Conservation (phyloP, 2,113 vertebrate species). For the Atlantisia rogersi region DNA sequence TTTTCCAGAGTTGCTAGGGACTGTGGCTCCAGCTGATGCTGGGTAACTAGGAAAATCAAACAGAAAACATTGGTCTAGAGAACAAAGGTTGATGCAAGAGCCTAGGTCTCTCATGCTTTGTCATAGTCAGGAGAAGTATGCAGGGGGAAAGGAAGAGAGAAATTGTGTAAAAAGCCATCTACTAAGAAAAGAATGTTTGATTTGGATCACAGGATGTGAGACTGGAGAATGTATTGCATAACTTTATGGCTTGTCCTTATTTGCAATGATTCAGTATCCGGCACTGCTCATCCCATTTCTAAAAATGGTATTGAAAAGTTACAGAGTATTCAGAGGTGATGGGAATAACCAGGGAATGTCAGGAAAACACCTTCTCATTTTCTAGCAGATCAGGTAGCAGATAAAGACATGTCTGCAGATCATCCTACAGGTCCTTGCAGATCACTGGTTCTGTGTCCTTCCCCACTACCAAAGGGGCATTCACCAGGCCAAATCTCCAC, state of each 20-base stretch:
- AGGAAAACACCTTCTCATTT: slow-evolving; percentile 42
- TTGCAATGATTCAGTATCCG: slow-evolving; percentile 70
- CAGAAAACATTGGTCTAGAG: slow-evolving; percentile 26
- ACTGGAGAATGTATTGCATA: slow-evolving; percentile 67
- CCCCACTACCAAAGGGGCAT: not conserved
- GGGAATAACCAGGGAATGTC: slow-evolving; percentile 10
- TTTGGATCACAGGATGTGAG: slow-evolving; percentile 72
- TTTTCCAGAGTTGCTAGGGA: not conserved
- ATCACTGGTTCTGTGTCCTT: not conserved
- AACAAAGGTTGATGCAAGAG: slow-evolving; percentile 55
- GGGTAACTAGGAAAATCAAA: slow-evolving; percentile 37
- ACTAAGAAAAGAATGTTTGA: slow-evolving; percentile 73
- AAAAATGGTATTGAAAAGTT: slow-evolving; percentile 68
- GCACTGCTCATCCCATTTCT: slow-evolving; percentile 63
- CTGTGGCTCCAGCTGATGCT: not conserved
- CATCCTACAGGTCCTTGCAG: not conserved
- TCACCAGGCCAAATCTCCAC: not conserved
- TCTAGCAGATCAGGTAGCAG: not conserved
- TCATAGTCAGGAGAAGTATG: slow-evolving; percentile 36
- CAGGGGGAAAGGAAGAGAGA: slow-evolving; percentile 38
- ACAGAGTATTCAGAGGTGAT: slow-evolving; percentile 40
- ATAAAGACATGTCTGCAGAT: not conserved
- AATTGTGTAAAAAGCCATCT: slow-evolving; percentile 69
- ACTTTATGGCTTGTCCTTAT: slow-evolving; percentile 70
- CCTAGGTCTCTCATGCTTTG: slow-evolving; percentile 22